Conservation (phyloP, 2,113 vertebrate species). For the Equus quagga region DNA sequence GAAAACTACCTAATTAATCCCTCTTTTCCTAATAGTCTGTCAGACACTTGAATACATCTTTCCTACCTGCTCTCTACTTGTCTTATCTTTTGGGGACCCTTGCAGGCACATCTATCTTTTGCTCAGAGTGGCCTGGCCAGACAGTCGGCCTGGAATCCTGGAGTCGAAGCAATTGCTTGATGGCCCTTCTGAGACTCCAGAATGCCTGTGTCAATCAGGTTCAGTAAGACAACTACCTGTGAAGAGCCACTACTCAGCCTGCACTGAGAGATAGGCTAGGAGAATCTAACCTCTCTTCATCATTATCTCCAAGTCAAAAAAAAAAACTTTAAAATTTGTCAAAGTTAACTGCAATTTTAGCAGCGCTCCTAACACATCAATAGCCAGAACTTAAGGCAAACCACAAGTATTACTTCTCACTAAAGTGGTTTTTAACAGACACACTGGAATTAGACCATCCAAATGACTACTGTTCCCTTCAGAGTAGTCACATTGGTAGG, state of each 20-base stretch:
- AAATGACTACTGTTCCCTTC: background rate
- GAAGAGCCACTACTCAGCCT: background rate
- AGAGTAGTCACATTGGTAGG: background rate
- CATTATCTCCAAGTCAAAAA: constrained; percentile 6
- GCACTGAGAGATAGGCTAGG: background rate
- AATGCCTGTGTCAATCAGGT: background rate
- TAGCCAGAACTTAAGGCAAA: background rate
- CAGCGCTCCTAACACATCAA: background rate
- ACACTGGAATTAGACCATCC: background rate
- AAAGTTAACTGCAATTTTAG: background rate
- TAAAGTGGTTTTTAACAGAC: background rate
- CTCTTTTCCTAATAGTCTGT: background rate
- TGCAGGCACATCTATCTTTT: background rate
- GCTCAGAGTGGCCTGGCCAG: background rate
- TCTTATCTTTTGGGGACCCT: background rate
- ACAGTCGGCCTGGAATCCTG: background rate
- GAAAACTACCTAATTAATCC: background rate
- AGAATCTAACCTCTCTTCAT: background rate
- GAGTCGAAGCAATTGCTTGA: background rate
- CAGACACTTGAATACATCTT: background rate
- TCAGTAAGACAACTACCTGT: background rate
- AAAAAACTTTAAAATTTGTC: background rate
- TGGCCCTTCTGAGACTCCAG: background rate
- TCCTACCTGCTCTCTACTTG: background rate
- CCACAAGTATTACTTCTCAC: background rate